phyloP scores from a whole-genome alignment of 2,888 invertebrate genomes.

The Hemaris fuciformis region DNA sequence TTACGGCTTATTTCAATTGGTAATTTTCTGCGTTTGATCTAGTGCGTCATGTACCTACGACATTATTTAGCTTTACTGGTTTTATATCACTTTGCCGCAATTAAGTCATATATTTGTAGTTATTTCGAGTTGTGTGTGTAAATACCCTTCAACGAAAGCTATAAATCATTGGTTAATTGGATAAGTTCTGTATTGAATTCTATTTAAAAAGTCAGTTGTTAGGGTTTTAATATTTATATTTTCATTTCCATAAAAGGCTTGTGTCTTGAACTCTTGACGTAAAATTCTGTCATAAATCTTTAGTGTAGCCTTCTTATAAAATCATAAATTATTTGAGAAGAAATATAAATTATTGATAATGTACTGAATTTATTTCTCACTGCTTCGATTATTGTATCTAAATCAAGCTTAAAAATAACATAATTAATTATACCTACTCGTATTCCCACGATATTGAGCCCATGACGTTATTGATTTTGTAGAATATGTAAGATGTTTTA shows the following conservation, averaged over 20 bases:
- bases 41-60: not conserved
- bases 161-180: slow-evolving; percentile 1
- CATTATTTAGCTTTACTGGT: not conserved
- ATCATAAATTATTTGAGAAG: not conserved
- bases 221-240: slow-evolving; percentile 2
- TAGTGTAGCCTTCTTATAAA: not conserved
- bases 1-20: not conserved
- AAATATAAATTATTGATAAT: not conserved
- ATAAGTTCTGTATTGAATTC: not conserved
- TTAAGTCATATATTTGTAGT: not conserved
- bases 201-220: not conserved
- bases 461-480: too few species aligned
- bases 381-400: not conserved
- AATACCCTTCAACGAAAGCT: not conserved
- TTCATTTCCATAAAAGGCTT: slow-evolving; percentile 1
- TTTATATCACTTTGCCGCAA: not conserved
- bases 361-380: too few species aligned
- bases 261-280: not conserved
- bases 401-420: not conserved
- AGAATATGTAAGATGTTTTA: too few species aligned
- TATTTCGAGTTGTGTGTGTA: not conserved
- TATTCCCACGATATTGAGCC: not conserved
- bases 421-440: not conserved
- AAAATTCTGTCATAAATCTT: not conserved
- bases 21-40: not conserved